Evolutionary conservation across 2,888 invertebrate species (phyloP).

Genomic region (Cataglyphis altisquamis): DNA sequence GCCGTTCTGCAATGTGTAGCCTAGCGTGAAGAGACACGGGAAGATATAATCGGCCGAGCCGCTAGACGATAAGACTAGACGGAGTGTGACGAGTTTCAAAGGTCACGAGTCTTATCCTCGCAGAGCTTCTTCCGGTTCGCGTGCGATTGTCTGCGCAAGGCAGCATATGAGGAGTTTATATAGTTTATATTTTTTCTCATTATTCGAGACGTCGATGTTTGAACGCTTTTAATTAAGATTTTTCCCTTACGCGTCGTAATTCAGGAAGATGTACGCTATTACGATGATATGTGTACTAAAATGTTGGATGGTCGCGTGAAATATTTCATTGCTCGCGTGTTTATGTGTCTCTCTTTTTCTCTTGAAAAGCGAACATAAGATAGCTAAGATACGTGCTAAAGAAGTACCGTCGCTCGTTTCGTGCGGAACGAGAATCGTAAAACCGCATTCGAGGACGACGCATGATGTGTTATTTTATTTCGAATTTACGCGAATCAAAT

Average conservation of each 20-base stretch:
- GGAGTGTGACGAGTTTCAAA: constrained; percentile 41
- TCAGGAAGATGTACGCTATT: not conserved
- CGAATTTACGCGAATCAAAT: not conserved
- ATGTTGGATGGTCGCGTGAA: not conserved
- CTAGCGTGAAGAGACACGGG: constrained; percentile 40
- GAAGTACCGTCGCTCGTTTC: not conserved
- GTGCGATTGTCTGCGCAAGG: constrained; percentile 40
- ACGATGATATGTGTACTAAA: not conserved
- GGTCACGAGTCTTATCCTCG: constrained; percentile 43
- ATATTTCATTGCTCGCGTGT: not conserved
- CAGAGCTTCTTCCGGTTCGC: constrained; percentile 48
- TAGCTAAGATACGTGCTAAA: constrained; percentile 13
- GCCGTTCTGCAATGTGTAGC: constrained; percentile 44
- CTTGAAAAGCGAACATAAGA: not conserved
- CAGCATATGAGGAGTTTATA: constrained; percentile 35
- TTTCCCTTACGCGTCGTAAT: not conserved
- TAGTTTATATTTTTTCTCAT: constrained; percentile 53
- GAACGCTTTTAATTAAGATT: constrained; percentile 20
- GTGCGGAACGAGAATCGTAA: not conserved
- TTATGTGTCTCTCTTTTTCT: not conserved
- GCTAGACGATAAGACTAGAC: constrained; percentile 51
- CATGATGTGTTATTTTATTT: not conserved
- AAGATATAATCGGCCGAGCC: constrained; percentile 29
- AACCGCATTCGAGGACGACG: not conserved
- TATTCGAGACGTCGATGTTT: not conserved